Percentiles rank a stretch among this genome's conserved stretches.
Evolutionary conservation across 1,140 invertebrate species (phyloP).

Genomic region (Papilio dardanus): DNA sequence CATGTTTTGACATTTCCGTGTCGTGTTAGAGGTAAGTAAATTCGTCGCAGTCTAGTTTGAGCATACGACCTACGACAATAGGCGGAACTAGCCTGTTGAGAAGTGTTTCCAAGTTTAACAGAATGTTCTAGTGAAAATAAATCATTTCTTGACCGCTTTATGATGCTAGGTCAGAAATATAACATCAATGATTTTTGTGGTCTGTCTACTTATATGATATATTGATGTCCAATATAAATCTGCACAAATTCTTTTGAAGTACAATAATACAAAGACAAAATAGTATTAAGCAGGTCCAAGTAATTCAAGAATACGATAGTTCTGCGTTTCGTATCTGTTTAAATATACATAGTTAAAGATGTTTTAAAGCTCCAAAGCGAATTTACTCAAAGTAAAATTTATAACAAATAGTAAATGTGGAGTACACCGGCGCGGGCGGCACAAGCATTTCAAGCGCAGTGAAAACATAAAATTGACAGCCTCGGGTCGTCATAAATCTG

Average conservation of each 20-base stretch:
- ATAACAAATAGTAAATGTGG: constrained; percentile 38
- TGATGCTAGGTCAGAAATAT: too few species aligned
- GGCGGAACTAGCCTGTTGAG: neutral
- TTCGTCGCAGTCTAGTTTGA: constrained; percentile 42
- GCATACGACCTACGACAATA: constrained; percentile 25
- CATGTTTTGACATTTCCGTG: constrained; percentile 57
- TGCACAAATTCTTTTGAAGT: too few species aligned
- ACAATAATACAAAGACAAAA: neutral
- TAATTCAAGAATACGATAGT: too few species aligned
- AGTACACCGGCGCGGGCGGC: constrained; percentile 9
- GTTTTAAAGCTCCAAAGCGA: neutral
- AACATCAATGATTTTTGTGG: too few species aligned
- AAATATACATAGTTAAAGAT: neutral
- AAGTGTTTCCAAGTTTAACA: neutral
- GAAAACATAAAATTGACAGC: constrained; percentile 34
- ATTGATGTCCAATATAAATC: too few species aligned
- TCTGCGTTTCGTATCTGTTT: neutral
- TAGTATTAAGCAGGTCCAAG: neutral
- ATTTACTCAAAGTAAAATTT: constrained; percentile 45
- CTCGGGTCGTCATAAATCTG: constrained; percentile 22
- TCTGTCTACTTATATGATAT: too few species aligned
- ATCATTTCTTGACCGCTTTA: neutral
- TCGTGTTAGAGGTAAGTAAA: constrained; percentile 51
- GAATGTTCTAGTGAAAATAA: constrained; percentile 5
- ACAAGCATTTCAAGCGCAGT: constrained; percentile 2